phyloP scores from a whole-genome alignment of 37 sponge, comb jelly and placozoan species.

The Crambe crambe region DNA sequence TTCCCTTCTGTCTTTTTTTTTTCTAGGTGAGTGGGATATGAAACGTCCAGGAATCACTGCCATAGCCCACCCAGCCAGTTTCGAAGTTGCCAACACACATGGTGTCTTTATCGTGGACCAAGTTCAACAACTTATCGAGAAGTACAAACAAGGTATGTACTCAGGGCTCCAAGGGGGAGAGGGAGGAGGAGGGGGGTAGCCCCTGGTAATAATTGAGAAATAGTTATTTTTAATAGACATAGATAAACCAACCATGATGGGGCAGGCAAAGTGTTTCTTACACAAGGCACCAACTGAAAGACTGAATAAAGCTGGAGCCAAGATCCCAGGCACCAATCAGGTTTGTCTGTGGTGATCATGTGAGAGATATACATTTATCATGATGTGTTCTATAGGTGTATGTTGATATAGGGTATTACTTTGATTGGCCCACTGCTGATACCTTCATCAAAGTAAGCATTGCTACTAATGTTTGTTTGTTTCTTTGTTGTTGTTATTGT shows the following conservation, averaged over 20 bases:
- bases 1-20: background rate
- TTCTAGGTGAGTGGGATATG: slow-evolving; percentile 68
- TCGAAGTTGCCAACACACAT: slow-evolving; percentile 52
- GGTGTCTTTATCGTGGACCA: slow-evolving; percentile 70
- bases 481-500: background rate
- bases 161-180: no score
- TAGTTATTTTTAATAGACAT: slow-evolving; percentile 34
- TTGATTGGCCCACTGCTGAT: slow-evolving; percentile 41
- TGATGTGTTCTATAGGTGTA: slow-evolving; percentile 32
- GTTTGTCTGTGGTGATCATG: slow-evolving; percentile 5
- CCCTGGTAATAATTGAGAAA: no score
- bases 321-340: slow-evolving; percentile 28
- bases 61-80: slow-evolving; percentile 44
- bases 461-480: background rate
- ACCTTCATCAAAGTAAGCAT: slow-evolving; percentile 38
- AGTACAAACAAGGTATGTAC: slow-evolving; percentile 39
- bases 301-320: slow-evolving; percentile 37
- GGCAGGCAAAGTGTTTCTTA: slow-evolving; percentile 30
- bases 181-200: background rate
- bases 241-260: slow-evolving; percentile 31
- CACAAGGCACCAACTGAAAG: slow-evolving; percentile 49
- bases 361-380: background rate
- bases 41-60: slow-evolving; percentile 61
- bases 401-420: slow-evolving; percentile 55
- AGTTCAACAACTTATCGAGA: background rate